Conservation (phyloP, 2,797 vertebrate genomes). For the Cottoperca gobio region DNA sequence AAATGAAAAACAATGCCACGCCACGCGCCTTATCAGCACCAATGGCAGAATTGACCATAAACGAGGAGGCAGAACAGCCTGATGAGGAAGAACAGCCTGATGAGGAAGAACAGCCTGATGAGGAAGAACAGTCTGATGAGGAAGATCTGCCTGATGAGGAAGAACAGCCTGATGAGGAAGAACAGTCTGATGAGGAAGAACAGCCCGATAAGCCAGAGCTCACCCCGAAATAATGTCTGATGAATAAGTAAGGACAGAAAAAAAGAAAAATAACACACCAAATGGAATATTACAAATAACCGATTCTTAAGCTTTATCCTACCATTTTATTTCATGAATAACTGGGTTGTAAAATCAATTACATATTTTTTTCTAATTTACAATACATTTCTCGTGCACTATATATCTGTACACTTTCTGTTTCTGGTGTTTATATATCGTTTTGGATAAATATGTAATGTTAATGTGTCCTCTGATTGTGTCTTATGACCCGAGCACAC, state of each 20-base stretch:
- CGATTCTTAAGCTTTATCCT: not conserved
- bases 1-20: fast-evolving
- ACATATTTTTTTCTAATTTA: not conserved
- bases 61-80: too few relatives aligned
- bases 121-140: too few relatives aligned
- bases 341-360: not conserved
- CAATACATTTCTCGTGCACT: not conserved
- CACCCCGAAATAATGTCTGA: too few relatives aligned
- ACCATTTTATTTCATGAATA: not conserved
- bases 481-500: not conserved
- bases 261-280: too few relatives aligned
- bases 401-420: not conserved
- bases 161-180: too few relatives aligned
- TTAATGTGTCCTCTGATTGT: not conserved
- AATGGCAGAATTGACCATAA: fast-evolving
- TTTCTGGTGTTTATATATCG: not conserved
- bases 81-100: too few relatives aligned
- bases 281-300: not conserved
- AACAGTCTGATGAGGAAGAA: too few relatives aligned
- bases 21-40: fast-evolving
- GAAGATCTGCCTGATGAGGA: too few relatives aligned
- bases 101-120: too few relatives aligned
- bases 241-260: too few relatives aligned
- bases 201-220: not conserved
- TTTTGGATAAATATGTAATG: not conserved